Evolutionary conservation across 64 coral and sea anemone genomes (phyloP).

Genomic region (Montipora foliosa): DNA sequence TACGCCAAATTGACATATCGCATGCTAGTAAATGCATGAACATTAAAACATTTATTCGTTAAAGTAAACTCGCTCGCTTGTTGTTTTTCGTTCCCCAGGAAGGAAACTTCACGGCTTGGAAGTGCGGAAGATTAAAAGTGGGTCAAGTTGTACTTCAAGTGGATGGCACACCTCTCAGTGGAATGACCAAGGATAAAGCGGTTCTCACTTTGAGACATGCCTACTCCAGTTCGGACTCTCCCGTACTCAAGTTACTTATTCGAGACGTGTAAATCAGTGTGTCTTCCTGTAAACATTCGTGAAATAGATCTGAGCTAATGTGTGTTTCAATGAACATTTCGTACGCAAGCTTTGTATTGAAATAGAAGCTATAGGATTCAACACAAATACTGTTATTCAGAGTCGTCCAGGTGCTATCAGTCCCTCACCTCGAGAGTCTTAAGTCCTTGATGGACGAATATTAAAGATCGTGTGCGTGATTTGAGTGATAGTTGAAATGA

Average conservation of each 20-base stretch:
- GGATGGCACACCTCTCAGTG: conserved; percentile 73
- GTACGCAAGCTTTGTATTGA: no score
- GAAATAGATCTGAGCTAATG: not conserved
- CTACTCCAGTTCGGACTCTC: conserved; percentile 65
- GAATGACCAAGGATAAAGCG: conserved; percentile 84
- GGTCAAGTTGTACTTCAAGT: conserved; percentile 82
- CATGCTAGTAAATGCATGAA: no score
- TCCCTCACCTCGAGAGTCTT: no score
- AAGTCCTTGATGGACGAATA: no score
- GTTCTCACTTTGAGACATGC: conserved; percentile 84
- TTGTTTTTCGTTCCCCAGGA: conserved; percentile 49
- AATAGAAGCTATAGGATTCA: no score
- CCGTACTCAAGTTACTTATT: conserved; percentile 50
- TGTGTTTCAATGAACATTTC: not conserved
- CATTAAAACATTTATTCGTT: not conserved
- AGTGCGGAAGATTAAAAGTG: conserved; percentile 69
- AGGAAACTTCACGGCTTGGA: conserved; percentile 77
- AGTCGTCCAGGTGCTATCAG: no score
- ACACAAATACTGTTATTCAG: no score
- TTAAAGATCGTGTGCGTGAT: no score
- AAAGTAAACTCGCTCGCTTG: not conserved
- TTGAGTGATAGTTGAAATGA: no score
- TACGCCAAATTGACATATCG: no score
- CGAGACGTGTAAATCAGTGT: conserved; percentile 27
- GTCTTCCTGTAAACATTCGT: not conserved